phyloP scores from a whole-genome alignment of 1,140 invertebrate genomes.

The Drosophila sp. region DNA sequence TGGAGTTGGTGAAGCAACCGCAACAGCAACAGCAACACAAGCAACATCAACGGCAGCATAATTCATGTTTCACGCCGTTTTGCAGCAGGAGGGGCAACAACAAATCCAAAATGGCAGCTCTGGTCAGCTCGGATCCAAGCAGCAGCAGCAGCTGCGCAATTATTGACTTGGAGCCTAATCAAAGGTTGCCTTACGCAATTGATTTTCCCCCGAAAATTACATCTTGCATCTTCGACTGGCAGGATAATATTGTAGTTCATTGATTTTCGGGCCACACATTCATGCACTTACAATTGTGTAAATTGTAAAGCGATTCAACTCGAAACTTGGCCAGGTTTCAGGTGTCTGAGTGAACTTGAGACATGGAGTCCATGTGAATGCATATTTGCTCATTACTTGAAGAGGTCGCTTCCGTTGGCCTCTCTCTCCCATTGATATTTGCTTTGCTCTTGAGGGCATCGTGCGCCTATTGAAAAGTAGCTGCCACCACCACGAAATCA shows the following conservation, averaged over 20 bases:
- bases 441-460: slow-evolving; percentile 40
- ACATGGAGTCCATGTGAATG: neutral
- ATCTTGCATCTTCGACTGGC: slow-evolving; percentile 1
- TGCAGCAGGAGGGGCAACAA: slow-evolving; percentile 17
- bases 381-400: slow-evolving; percentile 64
- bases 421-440: slow-evolving; percentile 41
- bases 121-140: neutral
- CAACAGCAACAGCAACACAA: slow-evolving; percentile 7
- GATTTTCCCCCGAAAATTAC: slow-evolving; percentile 39
- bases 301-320: slow-evolving; percentile 43
- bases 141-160: slow-evolving; percentile 41
- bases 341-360: slow-evolving; percentile 7
- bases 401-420: slow-evolving; percentile 47
- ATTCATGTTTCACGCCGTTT: slow-evolving; percentile 71
- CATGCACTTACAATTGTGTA: slow-evolving; percentile 10
- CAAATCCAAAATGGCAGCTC: slow-evolving; percentile 70
- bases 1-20: neutral
- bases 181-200: slow-evolving; percentile 54
- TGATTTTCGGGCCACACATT: slow-evolving; percentile 28
- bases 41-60: slow-evolving; percentile 49
- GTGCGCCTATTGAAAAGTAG: neutral
- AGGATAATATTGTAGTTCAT: slow-evolving; percentile 18
- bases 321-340: slow-evolving; percentile 13
- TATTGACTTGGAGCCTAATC: slow-evolving; percentile 58
- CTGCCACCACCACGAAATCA: slow-evolving; percentile 21